phyloP scores from a whole-genome alignment of 2,888 invertebrate species.

The Dryocosmus kuriphilus region DNA sequence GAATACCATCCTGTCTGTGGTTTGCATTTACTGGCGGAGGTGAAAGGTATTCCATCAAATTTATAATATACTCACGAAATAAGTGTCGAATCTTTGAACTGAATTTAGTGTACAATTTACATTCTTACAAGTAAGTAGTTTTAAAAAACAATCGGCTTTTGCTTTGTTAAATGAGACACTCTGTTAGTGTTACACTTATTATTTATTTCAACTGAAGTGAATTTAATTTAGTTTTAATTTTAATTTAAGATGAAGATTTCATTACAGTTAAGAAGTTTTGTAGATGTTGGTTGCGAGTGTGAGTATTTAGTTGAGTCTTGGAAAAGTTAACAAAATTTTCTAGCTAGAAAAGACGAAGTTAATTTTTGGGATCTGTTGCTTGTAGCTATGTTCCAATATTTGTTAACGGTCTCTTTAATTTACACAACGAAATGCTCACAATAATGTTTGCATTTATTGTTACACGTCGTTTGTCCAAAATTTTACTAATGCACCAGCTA shows the following conservation, averaged over 20 bases:
- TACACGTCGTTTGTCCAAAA: slow-evolving; percentile 6
- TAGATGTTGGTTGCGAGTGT: slow-evolving; percentile 3
- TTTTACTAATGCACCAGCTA: slow-evolving; percentile 28
- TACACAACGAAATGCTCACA: slow-evolving; percentile 16
- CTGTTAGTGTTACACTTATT: background rate
- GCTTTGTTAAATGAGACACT: background rate
- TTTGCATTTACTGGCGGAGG: slow-evolving; percentile 65
- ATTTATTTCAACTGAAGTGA: background rate
- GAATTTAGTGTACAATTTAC: background rate
- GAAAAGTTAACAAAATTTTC: background rate
- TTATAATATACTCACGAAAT: slow-evolving; percentile 15
- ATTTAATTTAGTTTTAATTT: background rate
- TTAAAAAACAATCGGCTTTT: background rate
- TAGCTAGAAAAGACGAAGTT: background rate
- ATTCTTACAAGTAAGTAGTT: slow-evolving; percentile 10
- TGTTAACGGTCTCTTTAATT: slow-evolving; percentile 6
- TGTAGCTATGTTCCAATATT: slow-evolving; percentile 26
- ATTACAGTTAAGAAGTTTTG: background rate
- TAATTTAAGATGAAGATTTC: background rate
- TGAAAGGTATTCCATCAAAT: slow-evolving; percentile 56
- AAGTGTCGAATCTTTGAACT: background rate
- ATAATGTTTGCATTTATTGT: slow-evolving; percentile 25
- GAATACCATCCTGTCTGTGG: slow-evolving; percentile 76
- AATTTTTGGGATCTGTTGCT: slow-evolving; percentile 10
- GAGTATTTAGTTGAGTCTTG: slow-evolving; percentile 29